Conservation (phyloP, 2,113 vertebrate species). For the Tragelaphus buxtoni region DNA sequence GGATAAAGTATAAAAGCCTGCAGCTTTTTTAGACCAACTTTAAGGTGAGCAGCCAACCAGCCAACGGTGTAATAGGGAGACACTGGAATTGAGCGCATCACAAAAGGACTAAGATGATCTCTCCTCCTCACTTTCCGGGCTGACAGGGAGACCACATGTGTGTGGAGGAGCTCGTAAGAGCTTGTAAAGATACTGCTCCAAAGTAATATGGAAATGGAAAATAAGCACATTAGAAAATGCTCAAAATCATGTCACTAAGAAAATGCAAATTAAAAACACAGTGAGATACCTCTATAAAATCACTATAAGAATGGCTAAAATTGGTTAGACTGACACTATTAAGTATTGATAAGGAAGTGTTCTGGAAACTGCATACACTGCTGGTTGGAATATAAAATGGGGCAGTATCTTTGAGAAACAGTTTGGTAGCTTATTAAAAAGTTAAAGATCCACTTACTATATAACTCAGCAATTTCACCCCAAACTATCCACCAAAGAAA, state of each 20-base stretch:
- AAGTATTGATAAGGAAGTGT: not conserved
- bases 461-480: not conserved
- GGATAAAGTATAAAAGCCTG: not conserved
- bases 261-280: not conserved
- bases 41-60: not conserved
- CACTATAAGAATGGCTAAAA: not conserved
- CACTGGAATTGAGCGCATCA: not conserved
- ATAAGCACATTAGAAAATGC: not conserved
- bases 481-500: not conserved
- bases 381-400: not conserved
- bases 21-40: not conserved
- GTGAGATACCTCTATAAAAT: not conserved
- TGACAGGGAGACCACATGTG: not conserved
- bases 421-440: not conserved
- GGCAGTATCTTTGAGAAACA: not conserved
- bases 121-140: not conserved
- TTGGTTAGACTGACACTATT: not conserved
- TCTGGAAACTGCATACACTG: not conserved
- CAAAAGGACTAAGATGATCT: not conserved
- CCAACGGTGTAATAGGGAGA: not conserved
- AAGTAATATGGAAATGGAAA: not conserved
- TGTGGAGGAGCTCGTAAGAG: not conserved
- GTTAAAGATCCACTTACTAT: not conserved
- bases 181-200: not conserved
- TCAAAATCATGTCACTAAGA: not conserved